A percentile compares a stretch with the other conserved stretches of the same genome.
Conservation (phyloP, 2,113 vertebrate genomes). For the Lathamus discolor region DNA sequence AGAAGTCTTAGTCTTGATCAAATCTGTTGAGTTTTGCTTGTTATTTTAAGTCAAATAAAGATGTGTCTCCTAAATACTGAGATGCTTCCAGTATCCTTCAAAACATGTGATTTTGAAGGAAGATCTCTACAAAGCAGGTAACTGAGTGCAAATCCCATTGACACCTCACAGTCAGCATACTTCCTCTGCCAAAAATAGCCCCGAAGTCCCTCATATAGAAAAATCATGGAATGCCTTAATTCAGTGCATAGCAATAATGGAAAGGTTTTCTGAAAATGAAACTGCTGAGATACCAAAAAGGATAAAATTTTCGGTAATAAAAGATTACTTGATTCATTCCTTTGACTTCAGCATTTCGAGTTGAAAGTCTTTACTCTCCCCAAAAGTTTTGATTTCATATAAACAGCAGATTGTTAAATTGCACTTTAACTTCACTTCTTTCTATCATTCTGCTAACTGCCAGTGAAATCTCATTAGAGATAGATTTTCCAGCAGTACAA, state of each 20-base stretch:
- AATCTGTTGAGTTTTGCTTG: not conserved
- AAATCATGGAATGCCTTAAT: not conserved
- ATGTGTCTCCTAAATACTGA: not conserved
- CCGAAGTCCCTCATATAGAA: not conserved
- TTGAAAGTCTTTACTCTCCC: not conserved
- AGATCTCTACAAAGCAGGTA: not conserved
- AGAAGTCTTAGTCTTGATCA: not conserved
- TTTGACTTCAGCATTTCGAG: not conserved
- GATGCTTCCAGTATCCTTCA: not conserved
- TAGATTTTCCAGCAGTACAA: not conserved
- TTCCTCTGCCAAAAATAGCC: not conserved
- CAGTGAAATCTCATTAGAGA: not conserved
- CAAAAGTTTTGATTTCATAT: not conserved
- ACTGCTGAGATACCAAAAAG: not conserved
- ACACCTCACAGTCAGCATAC: not conserved
- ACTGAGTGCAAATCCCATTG: not conserved
- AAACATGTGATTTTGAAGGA: not conserved
- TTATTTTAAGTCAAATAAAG: not conserved
- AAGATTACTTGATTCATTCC: not conserved
- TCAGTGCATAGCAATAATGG: not conserved
- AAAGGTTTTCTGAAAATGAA: not conserved
- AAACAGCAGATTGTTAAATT: not conserved
- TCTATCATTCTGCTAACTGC: not conserved
- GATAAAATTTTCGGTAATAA: not conserved
- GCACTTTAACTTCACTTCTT: not conserved